Evolutionary conservation across 1,140 invertebrate species (phyloP).

Genomic region (Periplaneta americana): DNA sequence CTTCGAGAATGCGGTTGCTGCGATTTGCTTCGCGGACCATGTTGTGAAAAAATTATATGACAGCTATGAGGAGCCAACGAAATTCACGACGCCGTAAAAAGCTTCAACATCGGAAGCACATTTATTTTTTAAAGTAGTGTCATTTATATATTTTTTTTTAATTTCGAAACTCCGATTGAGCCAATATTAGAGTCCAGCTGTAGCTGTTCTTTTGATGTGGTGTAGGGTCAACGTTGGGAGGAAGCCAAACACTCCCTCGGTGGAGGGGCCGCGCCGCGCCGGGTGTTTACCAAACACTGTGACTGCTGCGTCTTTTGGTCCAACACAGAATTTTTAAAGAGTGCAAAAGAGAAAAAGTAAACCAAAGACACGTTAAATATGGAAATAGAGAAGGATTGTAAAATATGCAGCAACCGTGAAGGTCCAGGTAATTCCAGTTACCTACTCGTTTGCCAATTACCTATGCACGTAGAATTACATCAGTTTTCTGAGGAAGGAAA

Average conservation of each 20-base stretch:
- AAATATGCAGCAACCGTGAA: neutral
- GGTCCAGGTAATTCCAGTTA: neutral
- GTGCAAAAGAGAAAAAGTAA: neutral
- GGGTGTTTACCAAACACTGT: neutral
- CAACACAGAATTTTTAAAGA: neutral
- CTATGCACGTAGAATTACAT: too few species aligned
- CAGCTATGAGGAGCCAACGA: neutral
- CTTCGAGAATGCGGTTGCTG: neutral
- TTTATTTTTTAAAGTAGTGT: neutral
- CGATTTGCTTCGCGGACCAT: too few species aligned
- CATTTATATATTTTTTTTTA: neutral
- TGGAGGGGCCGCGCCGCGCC: too few species aligned
- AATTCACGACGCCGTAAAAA: too few species aligned
- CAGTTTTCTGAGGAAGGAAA: too few species aligned
- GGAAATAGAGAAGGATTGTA: neutral
- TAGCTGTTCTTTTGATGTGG: neutral
- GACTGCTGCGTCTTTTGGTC: neutral
- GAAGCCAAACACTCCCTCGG: too few species aligned
- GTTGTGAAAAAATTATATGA: too few species aligned
- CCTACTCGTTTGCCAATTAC: too few species aligned
- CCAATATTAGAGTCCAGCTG: neutral
- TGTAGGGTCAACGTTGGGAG: neutral
- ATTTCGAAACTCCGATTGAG: neutral
- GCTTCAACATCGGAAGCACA: neutral
- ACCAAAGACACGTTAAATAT: neutral